Conservation (phyloP, 2,797 vertebrate genomes). For the Cygnus olor region DNA sequence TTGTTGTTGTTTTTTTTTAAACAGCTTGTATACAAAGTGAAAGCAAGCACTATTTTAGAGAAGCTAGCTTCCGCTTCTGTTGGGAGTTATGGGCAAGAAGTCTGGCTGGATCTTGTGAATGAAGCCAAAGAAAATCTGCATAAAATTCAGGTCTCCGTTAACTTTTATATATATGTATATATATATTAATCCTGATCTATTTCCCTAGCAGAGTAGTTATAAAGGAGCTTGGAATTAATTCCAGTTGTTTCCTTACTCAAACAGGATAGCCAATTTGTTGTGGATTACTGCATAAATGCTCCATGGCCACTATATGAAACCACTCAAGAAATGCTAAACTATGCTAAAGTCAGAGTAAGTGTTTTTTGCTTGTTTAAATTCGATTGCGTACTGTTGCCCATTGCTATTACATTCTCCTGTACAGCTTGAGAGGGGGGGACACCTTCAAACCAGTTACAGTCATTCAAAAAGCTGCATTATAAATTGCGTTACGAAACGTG, state of each 20-base stretch:
- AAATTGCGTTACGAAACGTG: neutral
- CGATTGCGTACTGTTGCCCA: neutral
- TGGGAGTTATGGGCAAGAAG: constrained; percentile 72
- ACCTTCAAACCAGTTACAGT: neutral
- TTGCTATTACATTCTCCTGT: neutral
- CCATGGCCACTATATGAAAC: constrained; percentile 93
- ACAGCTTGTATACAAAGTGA: constrained; percentile 97
- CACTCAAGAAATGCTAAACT: constrained; percentile 91
- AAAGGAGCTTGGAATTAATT: neutral
- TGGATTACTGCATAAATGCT: constrained; percentile 91
- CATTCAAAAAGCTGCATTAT: neutral
- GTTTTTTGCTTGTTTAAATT: neutral
- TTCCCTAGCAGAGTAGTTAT: neutral
- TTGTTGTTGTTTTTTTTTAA: neutral
- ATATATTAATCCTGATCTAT: neutral
- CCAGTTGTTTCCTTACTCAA: neutral
- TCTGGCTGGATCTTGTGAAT: constrained; percentile 85
- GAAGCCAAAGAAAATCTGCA: constrained; percentile 90
- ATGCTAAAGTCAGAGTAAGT: constrained; percentile 83
- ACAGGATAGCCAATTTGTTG: constrained; percentile 93
- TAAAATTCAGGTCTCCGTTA: constrained; percentile 85
- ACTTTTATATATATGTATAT: too few species aligned
- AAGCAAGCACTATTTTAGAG: constrained; percentile 90
- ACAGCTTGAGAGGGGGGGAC: neutral
- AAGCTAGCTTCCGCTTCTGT: constrained; percentile 87